Base-by-base conservation (phyloP, 2,888 invertebrate species). In the Hyposoter didymator region DNA sequence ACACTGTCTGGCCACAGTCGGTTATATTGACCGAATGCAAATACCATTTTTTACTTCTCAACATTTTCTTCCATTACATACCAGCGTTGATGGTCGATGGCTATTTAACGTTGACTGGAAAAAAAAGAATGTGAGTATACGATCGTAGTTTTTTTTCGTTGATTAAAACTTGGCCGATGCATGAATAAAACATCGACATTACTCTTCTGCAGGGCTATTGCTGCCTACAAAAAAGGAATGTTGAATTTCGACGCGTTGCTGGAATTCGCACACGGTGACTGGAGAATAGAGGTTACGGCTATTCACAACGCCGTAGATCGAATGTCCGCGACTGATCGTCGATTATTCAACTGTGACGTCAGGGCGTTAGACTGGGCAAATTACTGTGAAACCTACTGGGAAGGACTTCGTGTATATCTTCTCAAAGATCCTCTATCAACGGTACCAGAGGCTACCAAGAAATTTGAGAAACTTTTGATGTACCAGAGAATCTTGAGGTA, bases 291-390 rank as follows among this genome's bases (percentile, higher is more conserved):
- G 12, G 84, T 88, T 8, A 43, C 82, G 5, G 87, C 89, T 39
- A 89, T 87, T 78, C 78, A 84, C 14, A 86, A 89, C 78, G 88
- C 90, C 1, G 85, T 86, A 86, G 89, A 88, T 22, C 73, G 78
- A 7, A 88, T 92, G 88, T 88, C 86, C 39, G 6, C 73, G 0
- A 76, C 84, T 0, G 91, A 92, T 82, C 88, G 82, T 5, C 80
- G 90, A 62, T 70, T 90, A 35, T 92, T 92, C 80, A 84, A 70
- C 70, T 89, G 91, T 66, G 91, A 92, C 78, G 45, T 91, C 10
- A 83, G 89, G 22, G 47, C 72, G 6, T 7, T 92, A 0, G 86
- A 91, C 55, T 92, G 91, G 91, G 32, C 55, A 1, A 88, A 89
- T 22, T 90, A 84, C 73, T 39, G 45, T 17, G 2, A 32, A 0